Base-by-base conservation (phyloP, 1,140 invertebrate species). In the Drosophila bipectinata region DNA sequence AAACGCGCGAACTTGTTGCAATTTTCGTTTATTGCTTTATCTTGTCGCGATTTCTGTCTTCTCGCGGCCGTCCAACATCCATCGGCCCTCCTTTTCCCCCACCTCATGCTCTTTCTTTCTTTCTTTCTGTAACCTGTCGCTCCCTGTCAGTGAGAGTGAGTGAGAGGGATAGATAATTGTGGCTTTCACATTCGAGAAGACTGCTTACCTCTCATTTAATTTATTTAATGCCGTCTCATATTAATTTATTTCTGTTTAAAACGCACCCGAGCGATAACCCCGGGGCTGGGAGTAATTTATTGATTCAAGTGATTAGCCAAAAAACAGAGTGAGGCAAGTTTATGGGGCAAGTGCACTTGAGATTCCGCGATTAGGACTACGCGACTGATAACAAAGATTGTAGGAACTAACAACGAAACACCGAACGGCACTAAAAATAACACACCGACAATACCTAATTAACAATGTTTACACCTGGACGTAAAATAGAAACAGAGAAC, bases 21-120 rank as follows among this genome's bases (percentile, higher is more conserved):
- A 88, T 87, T 88, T 87, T 78, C 75, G 57, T 85, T 88, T 82
- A 87, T 88, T 82, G 83, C 82, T 88, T 87, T 87, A 88, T 87
- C 82, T 60, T 82, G 77, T 75, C 55, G 28, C 39, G 56, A 47
- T 21, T 56, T 62, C 71, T 49, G 61, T 51, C 71, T 45, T 53
- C 59, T 49, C 37, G 15, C 2, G 18, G 37, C 45, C 18, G 26
- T 39, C 21, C 14, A 44, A 5, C 39, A 44, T 44, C 39, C 39
- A 44, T 44, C 39, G 5, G 14, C 4, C 4, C 8, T 44, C 4
- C 39, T 4, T 44, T 44, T 8, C 2, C n/a, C 28, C 14, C n/a
- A 6, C 37, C 9, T 30, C 34, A 37, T 37, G 34, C 26, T 44
- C 48, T 28, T 10, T 37, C 2, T 9, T 26, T 26, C n/a, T n/a